Evolutionary conservation across 2,888 invertebrate genomes (phyloP), one percentile per base, ranked within the genome.

Genomic region (Drosophila pullipes): DNA sequence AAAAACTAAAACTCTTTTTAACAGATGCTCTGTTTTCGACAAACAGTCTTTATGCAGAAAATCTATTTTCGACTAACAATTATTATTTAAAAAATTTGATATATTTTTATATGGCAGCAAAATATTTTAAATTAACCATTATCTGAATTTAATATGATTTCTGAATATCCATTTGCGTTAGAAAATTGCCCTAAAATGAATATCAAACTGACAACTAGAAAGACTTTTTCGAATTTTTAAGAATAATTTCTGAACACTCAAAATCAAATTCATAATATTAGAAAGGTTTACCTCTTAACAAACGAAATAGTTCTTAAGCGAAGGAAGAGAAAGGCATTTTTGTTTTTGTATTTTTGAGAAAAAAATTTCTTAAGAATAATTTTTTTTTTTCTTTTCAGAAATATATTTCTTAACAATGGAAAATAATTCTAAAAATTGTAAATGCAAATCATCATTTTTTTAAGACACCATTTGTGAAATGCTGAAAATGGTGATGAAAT

Each of bases 1-100:
- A 4, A 47, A 11, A 22, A 0, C 0, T 1, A 47, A 47, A 47
- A 25, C 7, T 0, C 4, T 4, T 16, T 25, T 44, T 25, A 16
- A 16, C 0, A 47, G 0, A 47, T 30, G 7, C n/a, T n/a, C n/a
- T n/a, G n/a, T n/a, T n/a, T n/a, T n/a, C n/a, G n/a, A n/a, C n/a
- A n/a, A n/a, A 44, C 13, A 13, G 4, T 22, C 3, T 39, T 4
- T 7, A 18, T 39, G 37, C 37, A 18, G 0, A 16, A 37, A 30
- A 1, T 30, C 1, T 6, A 31, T 9, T 31, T 31, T 31, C 31
- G 16, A 16, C 4, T 16, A 18, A 18, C 39, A 18, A 9, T 39
- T 18, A 16, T 18, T 16, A 18, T 3, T 37, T 7, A 16, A 37
- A 37, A 37, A 18, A 39, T 44, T 22, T 22, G 13, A 44, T 22